Base-by-base conservation (phyloP, 35 echinoderm and acorn worm species). In the Anneissia japonica region DNA sequence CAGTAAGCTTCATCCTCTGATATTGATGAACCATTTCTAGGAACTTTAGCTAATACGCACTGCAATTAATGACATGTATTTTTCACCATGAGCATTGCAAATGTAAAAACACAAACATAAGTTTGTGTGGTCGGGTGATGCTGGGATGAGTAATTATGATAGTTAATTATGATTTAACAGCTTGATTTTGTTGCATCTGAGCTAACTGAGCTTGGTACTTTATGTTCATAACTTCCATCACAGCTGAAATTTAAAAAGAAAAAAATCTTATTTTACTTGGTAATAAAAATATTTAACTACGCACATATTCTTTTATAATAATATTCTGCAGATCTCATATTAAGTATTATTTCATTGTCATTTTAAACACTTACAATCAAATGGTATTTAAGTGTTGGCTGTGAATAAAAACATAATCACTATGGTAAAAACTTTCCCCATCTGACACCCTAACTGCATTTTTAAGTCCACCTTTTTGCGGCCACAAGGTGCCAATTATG, bases 161-260 rank as follows among this genome's bases (percentile, higher is more conserved):
- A n/a, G n/a, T n/a, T 64, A 64, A 37, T 77, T 89, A 89, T 74
- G 87, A 83, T 72, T 89, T 89, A 38, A 46, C 87, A 33, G 31
- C 81, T 77, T 92, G 90, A 32, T 35, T 51, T 32, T 16, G 5
- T 11, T 84, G 35, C 90, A 92, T 92, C 73, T 92, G 84, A 1
- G 90, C 72, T 83, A 92, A 82, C 73, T 92, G 84, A 0, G 90
- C 72, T 78, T 92, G 90, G 38, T 87, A 87, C 84, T 92, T 92
- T 39, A 92, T 92, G 56, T 92, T 92, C 90, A 92, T 92, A 28
- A 92, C 90, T n/a, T 92, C 90, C n/a, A 40, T 86, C 30, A 92
- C 90, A 92, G 87, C 90, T 92, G 80, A 82, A 81, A 92, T 0
- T 83, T 23, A 91, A 34, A 11, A 85, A 30, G 74, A 76, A 34